Evolutionary conservation across 2,888 invertebrate species (phyloP).

Genomic region (Acrobasis repandana): DNA sequence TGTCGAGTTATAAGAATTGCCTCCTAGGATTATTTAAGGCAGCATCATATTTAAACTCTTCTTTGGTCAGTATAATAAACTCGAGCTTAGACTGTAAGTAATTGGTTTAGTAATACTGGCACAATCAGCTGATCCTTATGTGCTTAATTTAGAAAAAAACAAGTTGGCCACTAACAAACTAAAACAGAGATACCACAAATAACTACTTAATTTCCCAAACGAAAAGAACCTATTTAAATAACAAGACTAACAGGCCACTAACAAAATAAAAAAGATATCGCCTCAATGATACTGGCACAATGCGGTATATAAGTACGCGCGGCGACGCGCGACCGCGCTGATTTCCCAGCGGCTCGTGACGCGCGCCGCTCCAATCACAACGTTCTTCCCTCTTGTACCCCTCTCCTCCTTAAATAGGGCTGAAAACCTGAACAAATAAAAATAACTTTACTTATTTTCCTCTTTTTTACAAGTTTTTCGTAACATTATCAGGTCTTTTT

Average conservation of each 20-base stretch:
- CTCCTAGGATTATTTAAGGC: too few species aligned
- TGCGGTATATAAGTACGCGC: slow-evolving; percentile 31
- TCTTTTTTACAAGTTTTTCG: not conserved
- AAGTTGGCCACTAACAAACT: too few species aligned
- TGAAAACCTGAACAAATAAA: not conserved
- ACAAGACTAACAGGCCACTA: not conserved
- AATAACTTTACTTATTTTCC: not conserved
- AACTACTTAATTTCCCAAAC: not conserved
- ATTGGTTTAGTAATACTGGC: too few species aligned
- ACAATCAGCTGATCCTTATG: too few species aligned
- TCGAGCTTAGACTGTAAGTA: too few species aligned
- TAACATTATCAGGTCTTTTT: too few species aligned
- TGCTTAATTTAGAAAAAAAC: too few species aligned
- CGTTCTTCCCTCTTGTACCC: slow-evolving; percentile 26
- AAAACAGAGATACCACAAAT: not conserved
- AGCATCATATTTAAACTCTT: too few species aligned
- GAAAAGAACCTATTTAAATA: not conserved
- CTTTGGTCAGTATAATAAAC: too few species aligned
- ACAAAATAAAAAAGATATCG: slow-evolving; percentile 21
- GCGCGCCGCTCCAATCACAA: slow-evolving; percentile 59
- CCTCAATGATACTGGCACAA: slow-evolving; percentile 22
- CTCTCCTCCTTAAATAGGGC: slow-evolving; percentile 7
- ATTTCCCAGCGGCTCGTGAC: slow-evolving; percentile 69
- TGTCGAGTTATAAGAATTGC: too few species aligned
- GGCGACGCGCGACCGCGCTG: slow-evolving; percentile 49